Evolutionary conservation across 1,140 invertebrate species (phyloP).

Genomic region (Drosophila novamexicana): DNA sequence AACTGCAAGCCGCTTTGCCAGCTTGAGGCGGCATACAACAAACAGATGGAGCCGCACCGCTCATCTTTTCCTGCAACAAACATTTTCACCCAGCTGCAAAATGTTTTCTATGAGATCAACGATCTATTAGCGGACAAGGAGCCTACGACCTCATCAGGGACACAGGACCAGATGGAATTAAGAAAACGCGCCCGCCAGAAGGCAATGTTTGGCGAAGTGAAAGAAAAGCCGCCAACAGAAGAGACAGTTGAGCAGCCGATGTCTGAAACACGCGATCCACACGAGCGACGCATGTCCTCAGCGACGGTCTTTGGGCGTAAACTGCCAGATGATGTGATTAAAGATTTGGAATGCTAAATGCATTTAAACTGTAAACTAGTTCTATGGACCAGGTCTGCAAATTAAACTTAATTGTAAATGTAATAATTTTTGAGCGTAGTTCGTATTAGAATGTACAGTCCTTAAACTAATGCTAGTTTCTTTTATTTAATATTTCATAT

Average conservation of each 20-base stretch:
- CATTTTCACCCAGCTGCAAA: constrained; percentile 58
- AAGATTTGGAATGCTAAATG: constrained; percentile 13
- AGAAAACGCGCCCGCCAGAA: constrained; percentile 50
- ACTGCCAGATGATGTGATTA: constrained; percentile 45
- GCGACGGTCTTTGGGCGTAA: constrained; percentile 49
- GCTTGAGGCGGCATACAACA: constrained; percentile 67
- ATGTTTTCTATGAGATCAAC: constrained; percentile 53
- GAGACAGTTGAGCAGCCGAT: constrained; percentile 2
- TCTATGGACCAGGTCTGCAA: neutral
- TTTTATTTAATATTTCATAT: too few relatives aligned
- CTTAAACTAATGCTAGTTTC: too few relatives aligned
- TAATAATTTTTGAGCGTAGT: too few relatives aligned
- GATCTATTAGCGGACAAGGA: constrained; percentile 33
- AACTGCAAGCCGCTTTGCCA: constrained; percentile 38
- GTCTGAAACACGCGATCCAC: neutral
- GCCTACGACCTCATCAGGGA: constrained; percentile 2
- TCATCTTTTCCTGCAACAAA: constrained; percentile 43
- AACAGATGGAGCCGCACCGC: constrained; percentile 49
- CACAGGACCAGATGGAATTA: constrained; percentile 35
- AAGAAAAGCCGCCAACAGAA: neutral
- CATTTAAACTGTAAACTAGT: neutral
- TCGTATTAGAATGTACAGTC: too few relatives aligned
- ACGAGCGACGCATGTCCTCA: constrained; percentile 60
- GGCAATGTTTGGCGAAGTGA: constrained; percentile 49
- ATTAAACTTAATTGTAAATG: too few relatives aligned